Evolutionary conservation across 1,140 invertebrate species (phyloP), one percentile per base, ranked within the genome.

Genomic region (Euwallacea fornicatus): DNA sequence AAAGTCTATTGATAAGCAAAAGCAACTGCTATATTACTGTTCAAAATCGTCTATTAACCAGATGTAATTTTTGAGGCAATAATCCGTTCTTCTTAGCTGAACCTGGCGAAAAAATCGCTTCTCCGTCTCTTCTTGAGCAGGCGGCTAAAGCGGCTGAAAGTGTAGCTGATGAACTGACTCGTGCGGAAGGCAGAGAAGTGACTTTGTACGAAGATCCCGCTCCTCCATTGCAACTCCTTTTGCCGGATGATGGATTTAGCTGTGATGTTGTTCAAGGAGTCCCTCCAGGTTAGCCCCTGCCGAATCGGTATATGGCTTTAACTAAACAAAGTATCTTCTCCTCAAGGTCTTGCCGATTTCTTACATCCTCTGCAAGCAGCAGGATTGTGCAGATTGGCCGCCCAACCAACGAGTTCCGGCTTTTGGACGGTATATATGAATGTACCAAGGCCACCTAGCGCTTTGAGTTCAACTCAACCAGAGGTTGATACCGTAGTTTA

Each of bases 191-290:
- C 0, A 86, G 94, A 11, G 92, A 96, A 82, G 80, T 82, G 13
- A 80, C 83, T 6, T 72, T 86, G 53, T 79, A 81, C 62, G 98
- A 99, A 83, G 94, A 95, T 78, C 87, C 89, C 9, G 91, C 95
- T 75, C 86, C 99, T 15, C 91, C 93, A 75, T 84, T 98, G 13
- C 94, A 94, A 6, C 91, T 99, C 64, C 83, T 99, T 6, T 85
- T 99, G 10, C 98, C 98, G 0, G 96, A 98, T 79, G 97, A 99
- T 84, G 97, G 97, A 10, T 99, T 98, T 84, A 97, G 96, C 78
- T 97, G 96, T 83, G 97, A 99, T 83, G 93, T 98, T 50, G 94
- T 82, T 3, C 81, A 82, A 76, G 96, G 96, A 43, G 90, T 97
- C 56, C 96, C 96, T 15, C 90, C 91, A n/a, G 95, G 95, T 70